Conservation (phyloP, 1,140 invertebrate species). For the Limonius californicus region DNA sequence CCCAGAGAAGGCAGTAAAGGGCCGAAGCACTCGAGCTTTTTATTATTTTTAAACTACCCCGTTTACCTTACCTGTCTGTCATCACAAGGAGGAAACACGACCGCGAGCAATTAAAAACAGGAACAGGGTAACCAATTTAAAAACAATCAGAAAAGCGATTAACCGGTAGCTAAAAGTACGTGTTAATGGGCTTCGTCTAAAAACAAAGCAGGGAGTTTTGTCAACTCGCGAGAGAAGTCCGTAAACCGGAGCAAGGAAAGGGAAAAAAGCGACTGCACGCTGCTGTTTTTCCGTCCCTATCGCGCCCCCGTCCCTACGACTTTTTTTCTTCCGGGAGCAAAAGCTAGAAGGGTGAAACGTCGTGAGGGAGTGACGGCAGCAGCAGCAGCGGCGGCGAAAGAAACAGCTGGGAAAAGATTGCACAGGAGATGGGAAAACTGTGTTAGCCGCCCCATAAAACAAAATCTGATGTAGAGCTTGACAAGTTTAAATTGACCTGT, state of each 20-base stretch:
- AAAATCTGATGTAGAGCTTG: not conserved
- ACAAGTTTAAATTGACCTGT: conserved; percentile 1
- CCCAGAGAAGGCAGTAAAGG: not conserved
- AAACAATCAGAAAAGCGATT: not conserved
- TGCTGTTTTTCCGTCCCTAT: not conserved
- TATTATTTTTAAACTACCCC: not conserved
- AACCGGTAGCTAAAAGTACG: not conserved
- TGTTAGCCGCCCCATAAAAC: conserved; percentile 1
- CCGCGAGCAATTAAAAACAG: not conserved
- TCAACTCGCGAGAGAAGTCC: too few species aligned
- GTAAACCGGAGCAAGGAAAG: too few species aligned
- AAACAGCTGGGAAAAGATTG: not conserved
- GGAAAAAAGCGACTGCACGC: too few species aligned
- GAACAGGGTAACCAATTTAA: not conserved
- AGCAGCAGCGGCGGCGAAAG: not conserved
- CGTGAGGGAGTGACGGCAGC: not conserved
- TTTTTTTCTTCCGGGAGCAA: not conserved
- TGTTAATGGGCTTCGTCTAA: not conserved
- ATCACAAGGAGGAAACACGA: not conserved
- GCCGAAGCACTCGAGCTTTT: not conserved
- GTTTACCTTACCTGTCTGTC: conserved; percentile 1
- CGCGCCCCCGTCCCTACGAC: not conserved
- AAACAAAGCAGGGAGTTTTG: not conserved
- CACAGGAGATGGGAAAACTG: not conserved
- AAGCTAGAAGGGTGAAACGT: not conserved